Evolutionary conservation across 2,113 vertebrate genomes (phyloP).

Genomic region (Anolis carolinensis): DNA sequence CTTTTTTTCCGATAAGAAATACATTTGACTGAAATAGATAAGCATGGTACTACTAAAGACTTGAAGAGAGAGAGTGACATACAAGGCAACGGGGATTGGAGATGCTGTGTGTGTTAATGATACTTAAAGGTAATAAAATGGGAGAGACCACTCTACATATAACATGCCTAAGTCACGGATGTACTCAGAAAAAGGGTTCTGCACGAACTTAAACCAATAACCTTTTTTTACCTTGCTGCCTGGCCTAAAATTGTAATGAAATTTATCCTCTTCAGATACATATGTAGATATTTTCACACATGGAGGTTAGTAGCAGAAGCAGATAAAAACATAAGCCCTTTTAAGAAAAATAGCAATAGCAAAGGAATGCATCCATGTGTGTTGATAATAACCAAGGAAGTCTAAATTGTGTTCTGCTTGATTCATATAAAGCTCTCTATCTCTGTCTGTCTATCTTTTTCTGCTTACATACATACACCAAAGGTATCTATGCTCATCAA

Average conservation of each 20-base stretch:
- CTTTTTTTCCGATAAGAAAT: constrained; percentile 88
- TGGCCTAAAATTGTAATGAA: constrained; percentile 45
- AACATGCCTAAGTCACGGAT: constrained; percentile 69
- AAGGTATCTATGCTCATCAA: constrained; percentile 52
- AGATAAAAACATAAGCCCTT: not conserved
- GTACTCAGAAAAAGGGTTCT: constrained; percentile 51
- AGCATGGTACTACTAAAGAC: constrained; percentile 90
- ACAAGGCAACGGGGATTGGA: constrained; percentile 80
- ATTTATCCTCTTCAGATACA: constrained; percentile 15
- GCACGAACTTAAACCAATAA: constrained; percentile 56
- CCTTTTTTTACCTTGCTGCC: constrained; percentile 53
- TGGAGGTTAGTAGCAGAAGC: not conserved
- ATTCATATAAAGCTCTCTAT: constrained; percentile 49
- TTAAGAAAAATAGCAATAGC: not conserved
- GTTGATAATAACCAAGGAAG: constrained; percentile 49
- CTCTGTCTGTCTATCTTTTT: not conserved
- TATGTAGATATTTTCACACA: not conserved
- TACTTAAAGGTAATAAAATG: constrained; percentile 87
- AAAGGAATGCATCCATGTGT: constrained; percentile 16
- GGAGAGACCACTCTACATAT: constrained; percentile 66
- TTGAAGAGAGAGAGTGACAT: constrained; percentile 84
- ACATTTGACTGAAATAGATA: constrained; percentile 99
- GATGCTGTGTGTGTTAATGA: constrained; percentile 88
- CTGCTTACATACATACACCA: constrained; percentile 38
- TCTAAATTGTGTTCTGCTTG: constrained; percentile 26